phyloP scores from a whole-genome alignment of 2,113 vertebrate genomes.

The Tapirus terrestris region DNA sequence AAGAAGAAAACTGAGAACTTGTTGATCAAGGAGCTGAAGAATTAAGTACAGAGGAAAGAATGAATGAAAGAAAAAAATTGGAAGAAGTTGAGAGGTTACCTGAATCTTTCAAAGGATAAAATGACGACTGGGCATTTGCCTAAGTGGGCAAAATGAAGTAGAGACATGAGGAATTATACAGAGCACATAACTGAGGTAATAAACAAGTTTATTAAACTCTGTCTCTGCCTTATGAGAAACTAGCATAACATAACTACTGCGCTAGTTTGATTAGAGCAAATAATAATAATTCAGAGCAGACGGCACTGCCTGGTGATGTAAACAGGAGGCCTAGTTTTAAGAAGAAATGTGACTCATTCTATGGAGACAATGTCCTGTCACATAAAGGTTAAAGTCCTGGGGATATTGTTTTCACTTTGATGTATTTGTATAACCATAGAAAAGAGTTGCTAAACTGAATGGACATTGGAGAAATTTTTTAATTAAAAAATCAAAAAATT shows the following conservation, averaged over 20 bases:
- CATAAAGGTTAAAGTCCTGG: not conserved
- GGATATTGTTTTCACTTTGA: not conserved
- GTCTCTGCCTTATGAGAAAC: not conserved
- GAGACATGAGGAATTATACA: not conserved
- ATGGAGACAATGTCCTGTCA: not conserved
- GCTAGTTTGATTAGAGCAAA: not conserved
- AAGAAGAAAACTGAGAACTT: constrained; percentile 88
- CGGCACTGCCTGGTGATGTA: not conserved
- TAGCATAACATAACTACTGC: not conserved
- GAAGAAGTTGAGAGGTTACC: not conserved
- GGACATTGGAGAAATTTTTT: not conserved
- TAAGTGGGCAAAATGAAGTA: not conserved
- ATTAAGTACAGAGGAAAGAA: constrained; percentile 82
- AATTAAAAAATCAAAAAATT: not conserved
- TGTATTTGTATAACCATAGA: not conserved
- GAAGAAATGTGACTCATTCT: not conserved
- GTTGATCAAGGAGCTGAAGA: constrained; percentile 90
- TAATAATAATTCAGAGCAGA: not conserved
- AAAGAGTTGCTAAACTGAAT: not conserved
- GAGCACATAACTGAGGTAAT: not conserved
- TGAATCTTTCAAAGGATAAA: not conserved
- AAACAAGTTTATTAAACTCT: not conserved
- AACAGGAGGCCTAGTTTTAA: not conserved
- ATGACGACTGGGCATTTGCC: not conserved
- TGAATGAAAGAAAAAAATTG: not conserved